phyloP scores from a whole-genome alignment of 2,888 invertebrate genomes.

The Villa cingulata region DNA sequence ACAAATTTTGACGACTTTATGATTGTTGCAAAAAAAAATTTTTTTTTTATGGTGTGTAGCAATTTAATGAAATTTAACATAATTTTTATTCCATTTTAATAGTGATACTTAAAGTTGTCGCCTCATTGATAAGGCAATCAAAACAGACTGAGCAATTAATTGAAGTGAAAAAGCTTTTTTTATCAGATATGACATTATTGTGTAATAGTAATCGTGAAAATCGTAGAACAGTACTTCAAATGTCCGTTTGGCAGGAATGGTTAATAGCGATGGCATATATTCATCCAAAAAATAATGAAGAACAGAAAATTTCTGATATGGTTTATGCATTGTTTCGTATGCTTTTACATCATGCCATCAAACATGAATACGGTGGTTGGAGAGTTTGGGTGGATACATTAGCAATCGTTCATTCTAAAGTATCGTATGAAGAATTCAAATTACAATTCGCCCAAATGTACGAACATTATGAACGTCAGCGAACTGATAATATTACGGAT shows the following conservation, averaged over 20 bases:
- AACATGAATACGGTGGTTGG: slow-evolving; percentile 99
- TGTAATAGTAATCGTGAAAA: slow-evolving; percentile 97
- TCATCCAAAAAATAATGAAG: slow-evolving; percentile 87
- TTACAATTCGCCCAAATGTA: slow-evolving; percentile 96
- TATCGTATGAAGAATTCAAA: slow-evolving; percentile 96
- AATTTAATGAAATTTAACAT: too few relatives aligned
- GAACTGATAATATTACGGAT: slow-evolving; percentile 90
- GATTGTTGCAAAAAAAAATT: too few relatives aligned
- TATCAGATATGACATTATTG: slow-evolving; percentile 95
- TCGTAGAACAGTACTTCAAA: slow-evolving; percentile 90
- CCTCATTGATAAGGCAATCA: slow-evolving; percentile 90
- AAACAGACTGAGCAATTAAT: slow-evolving; percentile 83
- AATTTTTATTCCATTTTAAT: slow-evolving; percentile 24
- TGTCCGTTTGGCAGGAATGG: slow-evolving; percentile 99
- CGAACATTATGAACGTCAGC: slow-evolving; percentile 85
- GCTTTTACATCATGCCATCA: slow-evolving; percentile 96
- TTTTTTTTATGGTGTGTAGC: too few relatives aligned
- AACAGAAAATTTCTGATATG: slow-evolving; percentile 95
- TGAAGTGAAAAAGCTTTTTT: slow-evolving; percentile 89
- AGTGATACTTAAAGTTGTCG: slow-evolving; percentile 98
- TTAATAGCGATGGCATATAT: slow-evolving; percentile 97
- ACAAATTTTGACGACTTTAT: too few relatives aligned
- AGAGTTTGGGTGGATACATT: slow-evolving; percentile 99
- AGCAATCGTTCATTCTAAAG: slow-evolving; percentile 98
- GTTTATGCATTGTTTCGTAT: slow-evolving; percentile 95